Base-by-base conservation (phyloP, 1,140 invertebrate species). In the Asobara japonica region DNA sequence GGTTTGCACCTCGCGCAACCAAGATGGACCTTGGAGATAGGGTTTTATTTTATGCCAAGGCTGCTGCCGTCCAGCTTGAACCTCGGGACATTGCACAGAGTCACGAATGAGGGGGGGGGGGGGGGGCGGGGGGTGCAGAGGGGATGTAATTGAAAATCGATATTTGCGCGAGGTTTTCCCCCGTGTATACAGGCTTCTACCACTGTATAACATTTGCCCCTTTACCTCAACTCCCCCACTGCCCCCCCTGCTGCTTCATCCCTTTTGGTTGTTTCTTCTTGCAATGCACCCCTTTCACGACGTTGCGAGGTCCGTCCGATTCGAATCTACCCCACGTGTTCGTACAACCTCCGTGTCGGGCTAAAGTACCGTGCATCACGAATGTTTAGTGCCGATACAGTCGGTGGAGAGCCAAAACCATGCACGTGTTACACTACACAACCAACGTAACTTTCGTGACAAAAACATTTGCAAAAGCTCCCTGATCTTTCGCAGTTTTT, bases 21-120 rank as follows among this genome's bases (percentile, higher is more conserved):
- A 69, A 72, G 74, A 75, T 75, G 74, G 72, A 75, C 74, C 74
- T 75, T 75, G 72, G 62, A 75, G 74, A 75, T 75, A 75, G 45
- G 67, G 51, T 73, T 75, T 75, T 75, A 75, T 75, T 75, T 75
- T 73, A 75, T 75, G 74, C 74, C 74, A 75, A 75, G 74, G 74
- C 74, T 75, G 71, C 71, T 61, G 69, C 60, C 61, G 51, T 51
- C 62, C 68, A 61, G 51, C 65, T 64, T 41, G 61, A 65, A 64
- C 60, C 51, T 67, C 71, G 74, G 71, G 65, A 75, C 74, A 75
- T 75, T 75, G 74, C 68, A 61, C 74, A 65, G 61, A 75, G 74
- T 75, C 74, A 75, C 74, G 74, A 75, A 75, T 75, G 66, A 56
- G 51, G 22, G 31, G 31, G 31, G 11, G 31, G 31, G 31, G 31